Conservation (phyloP, 2,888 invertebrate genomes). For the Zaprionus lineosus region DNA sequence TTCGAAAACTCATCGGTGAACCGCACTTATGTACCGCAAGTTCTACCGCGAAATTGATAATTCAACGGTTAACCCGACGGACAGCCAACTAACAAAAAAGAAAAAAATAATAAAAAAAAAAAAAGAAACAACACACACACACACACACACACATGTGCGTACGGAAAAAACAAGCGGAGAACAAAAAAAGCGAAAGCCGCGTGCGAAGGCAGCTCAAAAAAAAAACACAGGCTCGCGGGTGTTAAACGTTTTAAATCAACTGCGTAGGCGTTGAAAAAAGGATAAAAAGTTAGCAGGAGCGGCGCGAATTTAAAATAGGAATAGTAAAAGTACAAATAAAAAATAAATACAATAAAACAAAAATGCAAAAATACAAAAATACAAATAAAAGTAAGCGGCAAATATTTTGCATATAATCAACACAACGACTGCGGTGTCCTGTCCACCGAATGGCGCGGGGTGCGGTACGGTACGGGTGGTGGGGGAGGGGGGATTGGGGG, state of each 20-base stretch:
- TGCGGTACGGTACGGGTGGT: no score
- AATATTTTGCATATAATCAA: conserved; percentile 56
- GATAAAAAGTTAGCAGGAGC: background rate
- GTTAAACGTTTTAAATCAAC: conserved; percentile 71
- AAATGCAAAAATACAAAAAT: conserved; percentile 19
- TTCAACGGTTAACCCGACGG: conserved; percentile 80
- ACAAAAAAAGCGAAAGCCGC: no score
- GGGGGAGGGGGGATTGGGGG: no score
- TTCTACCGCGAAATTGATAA: conserved; percentile 82
- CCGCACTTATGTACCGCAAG: conserved; percentile 82
- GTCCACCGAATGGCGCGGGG: no score
- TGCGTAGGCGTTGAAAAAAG: conserved; percentile 36
- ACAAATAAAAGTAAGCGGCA: conserved; percentile 47
- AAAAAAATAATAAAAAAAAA: conserved; percentile 38
- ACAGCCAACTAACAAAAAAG: conserved; percentile 58
- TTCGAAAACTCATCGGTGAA: conserved; percentile 80
- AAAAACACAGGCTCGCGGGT: conserved; percentile 42
- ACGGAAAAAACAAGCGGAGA: conserved; percentile 24
- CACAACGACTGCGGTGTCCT: no score
- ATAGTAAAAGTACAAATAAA: no score
- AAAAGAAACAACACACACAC: conserved; percentile 16
- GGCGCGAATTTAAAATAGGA: conserved; percentile 35
- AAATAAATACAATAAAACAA: conserved; percentile 15
- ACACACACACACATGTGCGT: no score
- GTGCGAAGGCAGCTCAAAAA: conserved; percentile 35